Evolutionary conservation across 2,888 invertebrate species (phyloP), one percentile per base, ranked within the genome.

Genomic region (Pantelozetes paolii): DNA sequence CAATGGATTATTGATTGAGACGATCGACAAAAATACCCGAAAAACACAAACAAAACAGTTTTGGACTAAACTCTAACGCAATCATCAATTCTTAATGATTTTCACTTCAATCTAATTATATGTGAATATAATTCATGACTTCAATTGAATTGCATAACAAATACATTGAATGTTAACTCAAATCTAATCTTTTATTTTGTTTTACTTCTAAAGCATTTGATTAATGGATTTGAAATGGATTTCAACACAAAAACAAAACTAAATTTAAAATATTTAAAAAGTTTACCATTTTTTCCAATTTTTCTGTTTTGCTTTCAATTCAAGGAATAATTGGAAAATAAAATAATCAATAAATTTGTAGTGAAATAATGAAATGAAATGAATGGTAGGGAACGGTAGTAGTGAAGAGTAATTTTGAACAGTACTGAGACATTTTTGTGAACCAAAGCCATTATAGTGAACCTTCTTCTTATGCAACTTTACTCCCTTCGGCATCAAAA

Each of bases 401-500:
- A n/a, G n/a, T n/a, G n/a, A n/a, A n/a, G n/a, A n/a, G n/a, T n/a
- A n/a, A n/a, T n/a, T n/a, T n/a, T n/a, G n/a, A n/a, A n/a, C n/a
- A n/a, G n/a, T n/a, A n/a, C n/a, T n/a, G 45, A 45, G 45, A 45
- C 45, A 45, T 3, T 11, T 13, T 45, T 13, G 9, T 18, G 45
- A 45, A n/a, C 2, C 6, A 18, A 45, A 11, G 45, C 45, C 26
- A 30, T 62, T 62, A 62, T 62, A 30, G 62, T 32, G 50, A 26
- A 26, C 23, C 5, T 6, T 23, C 2, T 62, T 62, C 62, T 62
- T 62, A 62, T 62, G 62, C 62, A 28, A 62, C 26, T 45, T 45
- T 30, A 28, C 62, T 62, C 62, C 62, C 62, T 62, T 62, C 3
- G 62, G 62, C 32, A 62, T 62, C n/a, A 30, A 62, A 30, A 30